A percentile compares a stretch with the other conserved stretches of the same genome.
Evolutionary conservation across 35 echinoderm and acorn worm species (phyloP).

Genomic region (Lytechinus variegatus): DNA sequence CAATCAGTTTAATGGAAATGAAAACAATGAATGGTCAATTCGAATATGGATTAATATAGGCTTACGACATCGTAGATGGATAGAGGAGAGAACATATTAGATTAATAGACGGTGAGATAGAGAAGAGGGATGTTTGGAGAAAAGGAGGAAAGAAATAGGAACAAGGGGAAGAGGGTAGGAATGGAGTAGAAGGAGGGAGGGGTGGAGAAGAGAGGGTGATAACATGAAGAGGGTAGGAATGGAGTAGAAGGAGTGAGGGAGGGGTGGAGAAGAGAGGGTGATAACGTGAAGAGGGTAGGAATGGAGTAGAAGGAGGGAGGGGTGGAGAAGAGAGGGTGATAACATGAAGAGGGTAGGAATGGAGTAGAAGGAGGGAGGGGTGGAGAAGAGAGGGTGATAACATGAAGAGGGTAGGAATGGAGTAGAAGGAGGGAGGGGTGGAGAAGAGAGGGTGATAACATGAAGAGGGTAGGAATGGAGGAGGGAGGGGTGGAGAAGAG

Average conservation of each 20-base stretch:
- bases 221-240: too few relatives aligned
- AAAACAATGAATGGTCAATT: neutral
- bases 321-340: neutral
- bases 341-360: too few relatives aligned
- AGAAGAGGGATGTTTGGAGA: neutral
- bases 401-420: too few relatives aligned
- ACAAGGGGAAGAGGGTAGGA: neutral
- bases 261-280: neutral
- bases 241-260: neutral
- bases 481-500: neutral
- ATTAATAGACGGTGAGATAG: neutral
- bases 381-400: too few relatives aligned
- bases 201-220: neutral
- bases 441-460: too few relatives aligned
- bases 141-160: neutral
- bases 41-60: neutral
- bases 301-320: neutral
- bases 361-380: too few relatives aligned
- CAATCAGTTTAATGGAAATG: neutral
- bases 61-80: neutral
- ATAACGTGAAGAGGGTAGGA: too few relatives aligned
- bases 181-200: neutral
- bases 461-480: too few relatives aligned
- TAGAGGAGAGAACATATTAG: neutral
- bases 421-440: too few relatives aligned